Percentiles rank a stretch among this genome's conserved stretches.
These are phyloP conservation scores for Saxidomus purpurata DNA, from an alignment of 1,140 invertebrate species.

Conservation along the genomic window DNA sequence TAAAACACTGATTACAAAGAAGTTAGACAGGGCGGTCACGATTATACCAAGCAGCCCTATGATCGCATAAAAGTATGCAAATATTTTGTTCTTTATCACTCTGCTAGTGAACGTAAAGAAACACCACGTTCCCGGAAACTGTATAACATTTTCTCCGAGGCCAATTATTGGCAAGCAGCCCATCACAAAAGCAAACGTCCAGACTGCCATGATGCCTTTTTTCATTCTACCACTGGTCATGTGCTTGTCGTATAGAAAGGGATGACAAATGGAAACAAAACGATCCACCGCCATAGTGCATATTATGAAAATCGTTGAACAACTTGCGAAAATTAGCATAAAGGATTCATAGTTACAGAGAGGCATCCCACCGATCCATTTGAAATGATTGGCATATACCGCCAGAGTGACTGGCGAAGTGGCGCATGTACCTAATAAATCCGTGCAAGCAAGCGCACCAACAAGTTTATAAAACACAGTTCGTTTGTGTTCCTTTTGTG, in stretches of 20 bases:
- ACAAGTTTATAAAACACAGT: slow-evolving; percentile 79
- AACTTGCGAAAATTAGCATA: slow-evolving; percentile 84
- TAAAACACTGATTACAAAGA: slow-evolving; percentile 80
- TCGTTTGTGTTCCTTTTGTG: slow-evolving; percentile 70
- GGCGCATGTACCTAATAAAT: slow-evolving; percentile 78
- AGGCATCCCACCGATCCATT: slow-evolving; percentile 77
- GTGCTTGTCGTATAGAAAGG: slow-evolving; percentile 84
- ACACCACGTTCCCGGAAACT: slow-evolving; percentile 86
- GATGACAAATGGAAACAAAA: slow-evolving; percentile 84
- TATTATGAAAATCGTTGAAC: slow-evolving; percentile 84
- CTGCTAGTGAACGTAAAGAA: slow-evolving; percentile 84
- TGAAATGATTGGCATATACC: slow-evolving; percentile 75
- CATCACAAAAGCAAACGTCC: slow-evolving; percentile 79
- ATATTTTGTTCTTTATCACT: slow-evolving; percentile 63
- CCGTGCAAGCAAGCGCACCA: slow-evolving; percentile 76
- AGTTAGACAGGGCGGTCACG: slow-evolving; percentile 81
- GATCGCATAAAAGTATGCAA: slow-evolving; percentile 74
- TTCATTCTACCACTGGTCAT: slow-evolving; percentile 78
- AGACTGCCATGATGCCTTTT: slow-evolving; percentile 73
- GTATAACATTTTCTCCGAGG: slow-evolving; percentile 79
- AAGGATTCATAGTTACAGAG: slow-evolving; percentile 85
- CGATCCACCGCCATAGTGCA: slow-evolving; percentile 85
- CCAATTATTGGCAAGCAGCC: slow-evolving; percentile 84
- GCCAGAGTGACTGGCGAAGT: slow-evolving; percentile 79
- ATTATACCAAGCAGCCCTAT: slow-evolving; percentile 78